Evolutionary conservation across 2,113 vertebrate species (phyloP), one percentile per base, ranked within the genome.

Genomic region (Dipodomys stephensi): DNA sequence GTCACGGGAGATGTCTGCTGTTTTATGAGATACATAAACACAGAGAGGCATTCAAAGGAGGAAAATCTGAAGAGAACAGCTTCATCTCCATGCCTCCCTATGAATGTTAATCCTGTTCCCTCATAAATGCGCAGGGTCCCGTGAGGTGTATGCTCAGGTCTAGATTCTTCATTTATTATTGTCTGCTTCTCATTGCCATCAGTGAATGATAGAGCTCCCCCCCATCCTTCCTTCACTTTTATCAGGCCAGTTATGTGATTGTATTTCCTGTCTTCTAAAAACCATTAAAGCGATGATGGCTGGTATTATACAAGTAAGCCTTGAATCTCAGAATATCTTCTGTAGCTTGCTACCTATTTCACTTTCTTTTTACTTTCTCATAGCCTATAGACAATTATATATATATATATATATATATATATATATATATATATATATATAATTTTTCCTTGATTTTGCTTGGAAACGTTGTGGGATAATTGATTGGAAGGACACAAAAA

Each of bases 401-500:
- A 23, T 20, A 22, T 20, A 22, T 28, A 4, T 49, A 49, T 49
- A 49, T 49, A 35, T 49, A 12, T 49, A 12, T 49, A 49, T 49
- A 49, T 49, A 49, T 49, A 49, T 49, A 49, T 11, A 49, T 49
- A 49, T 49, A 46, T 30, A 46, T 20, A 67, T 49, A 49, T 68
- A 4, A 39, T 22, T 83, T 62, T 30, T 82, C 23, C 46, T 91
- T 69, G 7, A 18, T 18, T 0, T 62, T 0, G 72, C 32, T 80
- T 79, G 8, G n/a, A 93, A 89, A 7, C 1, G 18, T 22, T 88
- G 2, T 82, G 4, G 25, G 4, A 35, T 16, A 84, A 60, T 71
- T 35, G 73, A 64, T 87, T 82, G 13, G 22, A 83, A 89, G 12
- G 53, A 85, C 89, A 28, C 57, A 12, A n/a, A 93, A 85, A 65